Conservation (phyloP, 2,888 invertebrate genomes). For the Hydroisotoma schaefferi region DNA sequence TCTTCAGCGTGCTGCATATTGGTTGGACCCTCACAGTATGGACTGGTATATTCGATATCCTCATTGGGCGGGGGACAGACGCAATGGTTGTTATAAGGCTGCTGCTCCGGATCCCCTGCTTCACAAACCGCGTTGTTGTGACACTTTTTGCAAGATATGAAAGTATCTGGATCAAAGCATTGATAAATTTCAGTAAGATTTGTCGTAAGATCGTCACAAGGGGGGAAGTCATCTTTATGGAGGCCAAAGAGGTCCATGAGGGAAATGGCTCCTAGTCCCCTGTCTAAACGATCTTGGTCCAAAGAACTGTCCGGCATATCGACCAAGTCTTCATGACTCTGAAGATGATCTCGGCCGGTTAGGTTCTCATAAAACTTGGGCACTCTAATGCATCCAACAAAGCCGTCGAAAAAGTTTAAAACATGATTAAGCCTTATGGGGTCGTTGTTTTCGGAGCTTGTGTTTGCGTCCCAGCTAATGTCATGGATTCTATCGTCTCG, state of each 20-base stretch:
- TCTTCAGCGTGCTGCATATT: not conserved
- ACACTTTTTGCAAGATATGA: constrained; percentile 39
- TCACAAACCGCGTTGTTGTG: constrained; percentile 20
- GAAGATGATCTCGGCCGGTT: not conserved
- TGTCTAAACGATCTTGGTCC: too few relatives aligned
- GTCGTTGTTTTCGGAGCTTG: not conserved
- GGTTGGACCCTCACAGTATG: constrained; percentile 6
- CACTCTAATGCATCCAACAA: constrained; percentile 42
- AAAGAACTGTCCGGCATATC: constrained; percentile 4
- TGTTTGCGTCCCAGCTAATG: constrained; percentile 17
- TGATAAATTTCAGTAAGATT: constrained; percentile 29
- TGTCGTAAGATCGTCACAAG: constrained; percentile 28
- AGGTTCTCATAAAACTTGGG: not conserved
- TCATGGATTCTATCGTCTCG: not conserved
- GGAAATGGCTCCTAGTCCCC: too few relatives aligned
- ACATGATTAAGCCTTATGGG: constrained; percentile 5
- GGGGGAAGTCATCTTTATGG: not conserved
- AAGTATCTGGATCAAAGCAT: constrained; percentile 37
- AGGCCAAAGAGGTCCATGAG: constrained; percentile 2
- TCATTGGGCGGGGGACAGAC: constrained; percentile 21
- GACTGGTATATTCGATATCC: constrained; percentile 10
- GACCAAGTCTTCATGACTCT: constrained; percentile 9
- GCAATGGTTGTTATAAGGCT: constrained; percentile 33
- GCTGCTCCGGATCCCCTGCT: not conserved
- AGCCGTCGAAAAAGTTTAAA: constrained; percentile 45